Evolutionary conservation across 30 jellyfish, hydroid and myxozoan genomes (phyloP).

Genomic region (Aurelia aurita complex sp. Pacific): DNA sequence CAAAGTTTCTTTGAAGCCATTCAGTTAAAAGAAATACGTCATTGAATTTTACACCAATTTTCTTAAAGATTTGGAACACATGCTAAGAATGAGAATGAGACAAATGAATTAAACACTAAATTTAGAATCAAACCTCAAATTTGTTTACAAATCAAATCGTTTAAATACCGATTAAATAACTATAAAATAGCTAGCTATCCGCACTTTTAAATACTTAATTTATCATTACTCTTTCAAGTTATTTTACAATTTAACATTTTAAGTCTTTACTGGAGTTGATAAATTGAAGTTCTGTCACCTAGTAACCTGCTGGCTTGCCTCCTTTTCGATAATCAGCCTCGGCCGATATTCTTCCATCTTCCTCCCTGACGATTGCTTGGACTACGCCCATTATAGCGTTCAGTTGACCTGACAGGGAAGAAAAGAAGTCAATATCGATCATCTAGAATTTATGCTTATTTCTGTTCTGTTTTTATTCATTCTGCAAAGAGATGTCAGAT

Average conservation of each 20-base stretch:
- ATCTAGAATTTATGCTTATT: no score
- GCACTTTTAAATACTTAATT: background rate
- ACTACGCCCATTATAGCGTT: conserved; percentile 99
- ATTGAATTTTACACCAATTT: no score
- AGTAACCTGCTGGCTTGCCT: conserved; percentile 98
- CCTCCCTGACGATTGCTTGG: conserved; percentile 95
- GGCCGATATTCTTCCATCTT: conserved; percentile 91
- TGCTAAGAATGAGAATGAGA: no score
- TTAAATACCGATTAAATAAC: background rate
- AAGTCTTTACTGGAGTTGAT: background rate
- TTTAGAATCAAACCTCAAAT: no score
- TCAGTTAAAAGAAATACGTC: no score
- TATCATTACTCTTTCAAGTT: background rate
- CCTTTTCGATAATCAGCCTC: conserved; percentile 98
- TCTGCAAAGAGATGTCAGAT: no score
- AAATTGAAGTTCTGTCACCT: conserved; percentile 4
- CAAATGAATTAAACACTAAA: no score
- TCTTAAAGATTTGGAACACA: no score
- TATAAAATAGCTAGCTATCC: background rate
- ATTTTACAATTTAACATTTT: background rate
- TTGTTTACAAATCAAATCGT: no score
- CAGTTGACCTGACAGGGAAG: conserved; percentile 78
- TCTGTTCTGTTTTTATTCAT: no score
- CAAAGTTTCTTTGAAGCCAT: no score
- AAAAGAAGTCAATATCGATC: no score